Evolutionary conservation across 2,797 vertebrate species (phyloP).

Genomic region (Bradypodion pumilum): DNA sequence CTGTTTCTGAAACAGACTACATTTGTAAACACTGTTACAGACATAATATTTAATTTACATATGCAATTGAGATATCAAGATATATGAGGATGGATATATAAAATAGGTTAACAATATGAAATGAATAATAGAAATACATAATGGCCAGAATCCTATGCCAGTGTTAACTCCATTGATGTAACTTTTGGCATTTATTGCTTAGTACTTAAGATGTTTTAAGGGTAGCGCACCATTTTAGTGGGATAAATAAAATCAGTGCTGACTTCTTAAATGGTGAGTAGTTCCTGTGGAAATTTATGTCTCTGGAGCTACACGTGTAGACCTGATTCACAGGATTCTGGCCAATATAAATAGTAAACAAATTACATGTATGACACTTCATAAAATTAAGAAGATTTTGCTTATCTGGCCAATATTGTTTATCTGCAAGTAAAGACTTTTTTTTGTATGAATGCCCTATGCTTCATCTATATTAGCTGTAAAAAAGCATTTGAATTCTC

Average conservation of each 20-base stretch:
- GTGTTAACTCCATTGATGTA: no score
- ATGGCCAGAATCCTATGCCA: no score
- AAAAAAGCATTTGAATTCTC: neutral
- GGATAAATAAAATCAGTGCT: no score
- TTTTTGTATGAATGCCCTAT: neutral
- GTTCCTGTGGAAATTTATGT: no score
- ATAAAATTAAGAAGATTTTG: neutral
- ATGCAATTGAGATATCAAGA: neutral
- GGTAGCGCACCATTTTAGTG: no score
- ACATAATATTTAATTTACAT: neutral
- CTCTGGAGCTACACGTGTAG: no score
- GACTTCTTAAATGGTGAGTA: no score
- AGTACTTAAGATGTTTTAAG: no score
- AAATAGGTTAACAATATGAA: neutral
- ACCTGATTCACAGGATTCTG: no score
- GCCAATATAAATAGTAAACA: neutral
- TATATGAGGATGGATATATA: neutral
- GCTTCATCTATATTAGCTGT: neutral
- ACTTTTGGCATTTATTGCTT: no score
- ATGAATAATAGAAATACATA: neutral
- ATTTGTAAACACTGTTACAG: neutral
- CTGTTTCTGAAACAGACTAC: constrained; percentile 15
- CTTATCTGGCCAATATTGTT: neutral
- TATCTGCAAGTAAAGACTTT: neutral
- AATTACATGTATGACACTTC: neutral